These are phyloP conservation scores for Pyrocephalus nanus DNA, from an alignment of 2,797 vertebrate genomes.

Conservation along the genomic window DNA sequence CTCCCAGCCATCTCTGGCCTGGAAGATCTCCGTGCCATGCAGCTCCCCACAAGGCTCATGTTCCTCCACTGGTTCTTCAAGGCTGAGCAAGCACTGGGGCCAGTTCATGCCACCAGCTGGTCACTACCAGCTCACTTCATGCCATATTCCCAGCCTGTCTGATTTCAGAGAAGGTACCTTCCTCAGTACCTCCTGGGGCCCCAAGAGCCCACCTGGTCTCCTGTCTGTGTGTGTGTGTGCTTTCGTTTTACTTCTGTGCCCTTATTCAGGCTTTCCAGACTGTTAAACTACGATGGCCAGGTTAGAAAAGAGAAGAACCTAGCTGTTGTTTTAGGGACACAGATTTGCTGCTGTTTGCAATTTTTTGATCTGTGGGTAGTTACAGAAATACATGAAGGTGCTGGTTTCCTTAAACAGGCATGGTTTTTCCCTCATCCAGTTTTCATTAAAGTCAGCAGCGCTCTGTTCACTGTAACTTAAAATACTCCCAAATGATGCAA, in stretches of 20 bases:
- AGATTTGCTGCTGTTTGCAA: neutral
- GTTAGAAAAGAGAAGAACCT: neutral
- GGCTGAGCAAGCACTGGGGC: neutral
- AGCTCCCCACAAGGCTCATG: accelerated
- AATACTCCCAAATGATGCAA: neutral
- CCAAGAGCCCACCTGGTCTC: neutral
- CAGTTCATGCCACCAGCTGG: no score
- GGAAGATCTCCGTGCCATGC: accelerated
- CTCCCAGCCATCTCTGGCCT: neutral
- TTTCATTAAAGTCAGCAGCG: neutral
- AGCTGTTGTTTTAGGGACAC: neutral
- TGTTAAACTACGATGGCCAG: neutral
- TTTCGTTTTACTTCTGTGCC: neutral
- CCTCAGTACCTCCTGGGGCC: neutral
- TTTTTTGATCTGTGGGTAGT: neutral
- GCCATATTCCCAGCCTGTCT: neutral
- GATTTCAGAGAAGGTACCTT: neutral
- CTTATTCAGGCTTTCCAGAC: neutral
- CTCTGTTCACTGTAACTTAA: neutral
- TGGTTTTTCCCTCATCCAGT: neutral
- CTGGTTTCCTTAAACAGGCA: neutral
- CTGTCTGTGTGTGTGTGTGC: accelerated
- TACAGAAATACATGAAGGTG: neutral
- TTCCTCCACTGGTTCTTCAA: neutral
- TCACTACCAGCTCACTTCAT: neutral